Conservation (phyloP, 2,888 invertebrate genomes). For the Trachelus iudaicus region DNA sequence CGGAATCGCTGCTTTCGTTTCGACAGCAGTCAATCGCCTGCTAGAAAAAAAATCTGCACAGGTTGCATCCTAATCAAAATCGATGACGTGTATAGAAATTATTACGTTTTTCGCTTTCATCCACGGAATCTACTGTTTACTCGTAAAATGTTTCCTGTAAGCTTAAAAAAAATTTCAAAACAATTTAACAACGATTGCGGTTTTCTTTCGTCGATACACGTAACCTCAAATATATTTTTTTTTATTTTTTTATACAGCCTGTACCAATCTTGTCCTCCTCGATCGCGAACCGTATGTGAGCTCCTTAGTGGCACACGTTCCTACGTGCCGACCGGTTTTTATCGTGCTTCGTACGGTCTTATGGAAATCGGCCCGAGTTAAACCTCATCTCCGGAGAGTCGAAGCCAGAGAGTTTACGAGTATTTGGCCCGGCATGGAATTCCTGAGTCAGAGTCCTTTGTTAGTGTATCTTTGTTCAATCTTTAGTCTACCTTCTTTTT, state of each 20-base stretch:
- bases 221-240: neutral
- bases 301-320: neutral
- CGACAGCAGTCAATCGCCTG: neutral
- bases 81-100: neutral
- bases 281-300: neutral
- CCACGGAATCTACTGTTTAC: neutral
- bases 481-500: neutral
- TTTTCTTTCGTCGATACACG: neutral
- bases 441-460: constrained; percentile 3
- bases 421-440: constrained; percentile 1
- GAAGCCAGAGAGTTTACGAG: neutral
- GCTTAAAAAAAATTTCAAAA: neutral
- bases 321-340: constrained; percentile 3
- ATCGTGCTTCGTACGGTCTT: neutral
- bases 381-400: neutral
- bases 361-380: neutral
- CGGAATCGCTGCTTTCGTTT: neutral
- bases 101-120: neutral
- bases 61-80: neutral
- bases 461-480: neutral
- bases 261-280: neutral
- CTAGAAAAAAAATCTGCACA: neutral
- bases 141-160: neutral
- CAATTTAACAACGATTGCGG: neutral
- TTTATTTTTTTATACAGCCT: neutral